Conservation (phyloP, 2,797 vertebrate genomes). For the Leptatherina wallacei region DNA sequence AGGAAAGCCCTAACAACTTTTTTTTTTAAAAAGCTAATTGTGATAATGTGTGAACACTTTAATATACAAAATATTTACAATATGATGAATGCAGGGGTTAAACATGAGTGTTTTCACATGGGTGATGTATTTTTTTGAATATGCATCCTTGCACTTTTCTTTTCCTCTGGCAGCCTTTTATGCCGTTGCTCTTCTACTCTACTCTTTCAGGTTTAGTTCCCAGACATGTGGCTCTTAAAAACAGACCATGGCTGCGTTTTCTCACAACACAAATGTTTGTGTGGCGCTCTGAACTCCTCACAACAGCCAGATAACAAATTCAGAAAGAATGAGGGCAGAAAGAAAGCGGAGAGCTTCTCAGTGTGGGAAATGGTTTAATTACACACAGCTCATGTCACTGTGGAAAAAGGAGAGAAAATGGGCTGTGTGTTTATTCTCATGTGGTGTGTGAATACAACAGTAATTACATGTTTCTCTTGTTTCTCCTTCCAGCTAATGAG, state of each 20-base stretch:
- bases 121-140: not conserved
- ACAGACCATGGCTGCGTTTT: conserved; percentile 46
- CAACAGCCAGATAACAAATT: conserved; percentile 58
- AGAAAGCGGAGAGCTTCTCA: conserved; percentile 34
- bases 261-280: conserved; percentile 65
- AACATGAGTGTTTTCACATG: not conserved
- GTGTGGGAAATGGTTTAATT: conserved; percentile 74
- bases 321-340: conserved; percentile 20
- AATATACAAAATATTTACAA: no score
- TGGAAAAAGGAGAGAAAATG: conserved; percentile 45
- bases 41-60: no score
- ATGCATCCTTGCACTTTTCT: not conserved
- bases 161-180: not conserved
- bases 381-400: conserved; percentile 60
- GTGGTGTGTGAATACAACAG: conserved; percentile 39
- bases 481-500: conserved; percentile 89
- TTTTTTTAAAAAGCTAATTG: no score
- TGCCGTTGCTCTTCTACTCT: not conserved
- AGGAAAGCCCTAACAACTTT: no score
- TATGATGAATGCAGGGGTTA: no score
- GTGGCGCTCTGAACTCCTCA: conserved; percentile 45
- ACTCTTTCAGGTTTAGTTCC: conserved; percentile 52
- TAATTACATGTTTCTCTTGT: conserved; percentile 52
- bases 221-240: conserved; percentile 47
- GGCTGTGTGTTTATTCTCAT: conserved; percentile 47